Evolutionary conservation across 2,888 invertebrate species (phyloP).

Genomic region (Cylindroiulus punctatus): DNA sequence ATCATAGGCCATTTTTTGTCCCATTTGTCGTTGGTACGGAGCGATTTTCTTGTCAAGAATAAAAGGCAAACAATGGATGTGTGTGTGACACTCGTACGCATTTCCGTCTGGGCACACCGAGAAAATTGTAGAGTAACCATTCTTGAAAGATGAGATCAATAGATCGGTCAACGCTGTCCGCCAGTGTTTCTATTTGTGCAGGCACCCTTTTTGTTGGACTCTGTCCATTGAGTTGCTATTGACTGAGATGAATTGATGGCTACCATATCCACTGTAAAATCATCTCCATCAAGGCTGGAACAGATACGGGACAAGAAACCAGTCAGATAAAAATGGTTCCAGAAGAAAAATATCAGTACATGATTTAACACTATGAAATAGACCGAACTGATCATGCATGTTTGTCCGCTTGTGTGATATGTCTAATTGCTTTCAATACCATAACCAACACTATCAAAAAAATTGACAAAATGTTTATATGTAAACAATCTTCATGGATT

Average conservation of each 20-base stretch:
- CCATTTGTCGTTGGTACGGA: slow-evolving; percentile 34
- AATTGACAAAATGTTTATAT: background rate
- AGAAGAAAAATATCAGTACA: slow-evolving; percentile 29
- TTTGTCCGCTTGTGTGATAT: background rate
- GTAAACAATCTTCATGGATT: no score
- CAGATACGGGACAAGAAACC: slow-evolving; percentile 14
- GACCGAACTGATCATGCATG: slow-evolving; percentile 8
- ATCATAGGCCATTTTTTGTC: slow-evolving; percentile 38
- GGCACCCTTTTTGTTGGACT: background rate
- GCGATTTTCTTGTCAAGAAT: slow-evolving; percentile 47
- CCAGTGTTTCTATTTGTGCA: slow-evolving; percentile 41
- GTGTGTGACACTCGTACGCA: slow-evolving; percentile 48
- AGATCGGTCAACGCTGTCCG: slow-evolving; percentile 36
- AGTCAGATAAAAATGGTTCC: background rate
- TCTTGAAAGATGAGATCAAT: slow-evolving; percentile 50
- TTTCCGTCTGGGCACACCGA: slow-evolving; percentile 36
- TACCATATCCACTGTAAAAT: slow-evolving; percentile 47
- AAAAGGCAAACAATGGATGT: slow-evolving; percentile 51
- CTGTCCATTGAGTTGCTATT: slow-evolving; percentile 33
- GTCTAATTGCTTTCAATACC: background rate
- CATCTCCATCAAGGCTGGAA: slow-evolving; percentile 44
- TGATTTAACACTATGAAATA: slow-evolving; percentile 5
- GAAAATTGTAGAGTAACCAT: slow-evolving; percentile 51
- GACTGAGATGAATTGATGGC: slow-evolving; percentile 50
- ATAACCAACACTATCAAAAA: background rate